Base-by-base conservation (phyloP, 2,797 vertebrate species). In the Lepilemur septentrionalis region DNA sequence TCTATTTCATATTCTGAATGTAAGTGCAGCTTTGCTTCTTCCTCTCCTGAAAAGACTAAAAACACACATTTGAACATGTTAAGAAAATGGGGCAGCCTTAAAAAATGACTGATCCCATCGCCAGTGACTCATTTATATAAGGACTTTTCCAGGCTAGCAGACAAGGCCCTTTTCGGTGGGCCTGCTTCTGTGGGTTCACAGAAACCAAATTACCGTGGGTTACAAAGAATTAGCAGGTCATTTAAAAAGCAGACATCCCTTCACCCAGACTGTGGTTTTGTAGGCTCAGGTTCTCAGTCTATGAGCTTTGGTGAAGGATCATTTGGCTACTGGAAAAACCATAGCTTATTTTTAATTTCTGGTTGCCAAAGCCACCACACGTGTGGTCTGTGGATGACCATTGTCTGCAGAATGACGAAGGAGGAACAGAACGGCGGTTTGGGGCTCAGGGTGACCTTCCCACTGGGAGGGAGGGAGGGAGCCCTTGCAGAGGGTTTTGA, bases 301-400 rank as follows among this genome's bases (percentile, higher is more conserved):
- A 2, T 82, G 75, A 96, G 93, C 95, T 82, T 87, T 92, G 95
- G 87, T 95, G 96, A 96, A 81, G 97, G 97, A 98, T 97, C 96
- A 78, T 97, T 95, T 95, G 96, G 97, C 96, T 94, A 94, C 97
- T 98, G 97, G 98, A 97, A 97, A 97, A 98, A 98, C 87, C 94
- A 88, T 69, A 89, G 92, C 81, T 96, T 96, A 96, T 97, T 97
- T 97, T 97, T 93, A 97, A 96, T 78, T 90, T 97, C 87, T 96
- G 89, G 69, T 94, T 96, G 89, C 95, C 95, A 97, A 79, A 97
- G 93, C 92, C 95, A 95, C 96, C 96, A 97, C 96, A 95, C 22
- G 25, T 95, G 97, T 96, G 95, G 94, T 97, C 96, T 97, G 93
- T 96, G 97, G 91, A 97, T 97, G 96, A 96, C 97, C 96, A 93